Base-by-base conservation (phyloP, 2,888 invertebrate genomes). In the Electrophaes corylata region DNA sequence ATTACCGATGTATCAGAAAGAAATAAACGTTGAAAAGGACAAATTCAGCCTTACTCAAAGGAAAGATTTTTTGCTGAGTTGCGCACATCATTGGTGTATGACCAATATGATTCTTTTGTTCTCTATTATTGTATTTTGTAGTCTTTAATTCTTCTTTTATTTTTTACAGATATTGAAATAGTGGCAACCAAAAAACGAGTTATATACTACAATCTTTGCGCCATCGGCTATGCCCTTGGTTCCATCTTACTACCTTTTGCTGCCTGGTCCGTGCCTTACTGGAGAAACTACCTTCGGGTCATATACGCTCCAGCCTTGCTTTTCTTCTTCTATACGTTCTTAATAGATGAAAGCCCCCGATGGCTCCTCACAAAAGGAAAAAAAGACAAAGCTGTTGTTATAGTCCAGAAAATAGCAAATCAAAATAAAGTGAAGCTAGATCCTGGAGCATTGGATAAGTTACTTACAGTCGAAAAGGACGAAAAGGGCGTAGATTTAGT, bases 301-400 rank as follows among this genome's bases (percentile, higher is more conserved):
- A 84, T 95, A 10, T 96, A 96, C 71, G 83, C 93, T 0, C 96
- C 96, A 0, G 93, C 94, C 0, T 75, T 96, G 6, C 76, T 96
- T 0, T 93, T 95, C 62, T 75, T 96, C 44, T 78, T 92, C 4
- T 95, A 95, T 71, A 91, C 93, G 41, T 95, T 94, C 91, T 70
- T 94, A 0, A 82, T 95, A 37, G 95, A 96, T 3, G 96, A 96
- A 81, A 96, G 95, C 49, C 93, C 95, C n/a, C 91, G 96, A 72
- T 97, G 97, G 97, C 88, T 96, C 3, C 81, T 96, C n/a, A 94
- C 94, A 16, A 94, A 94, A 76, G 94, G 94, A 3, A 92, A 93
- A 62, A 93, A 93, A 58, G 92, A 94, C 0, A 89, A 94, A 72
- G 96, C 95, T 0, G 89, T 94, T 58, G 77, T 75, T 1, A 92